Percentiles rank a stretch among this genome's conserved stretches.
Evolutionary conservation across 2,797 vertebrate species (phyloP).

Genomic region (Neomorphus geoffroyi): DNA sequence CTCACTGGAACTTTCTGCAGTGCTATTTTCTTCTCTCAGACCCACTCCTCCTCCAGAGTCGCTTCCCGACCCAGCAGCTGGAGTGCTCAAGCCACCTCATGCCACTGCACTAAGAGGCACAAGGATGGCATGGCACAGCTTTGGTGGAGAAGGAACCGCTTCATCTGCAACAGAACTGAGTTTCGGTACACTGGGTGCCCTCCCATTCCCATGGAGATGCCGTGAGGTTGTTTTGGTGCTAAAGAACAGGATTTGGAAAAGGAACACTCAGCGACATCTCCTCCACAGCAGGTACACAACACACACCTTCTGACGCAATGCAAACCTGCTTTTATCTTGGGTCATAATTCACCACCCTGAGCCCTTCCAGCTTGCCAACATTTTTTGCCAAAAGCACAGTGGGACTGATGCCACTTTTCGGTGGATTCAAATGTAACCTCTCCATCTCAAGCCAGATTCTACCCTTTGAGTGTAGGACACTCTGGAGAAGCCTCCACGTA

Average conservation of each 20-base stretch:
- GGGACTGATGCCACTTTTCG: not conserved
- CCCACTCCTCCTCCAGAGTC: not conserved
- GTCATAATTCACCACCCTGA: not conserved
- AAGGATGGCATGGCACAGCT: rapidly evolving
- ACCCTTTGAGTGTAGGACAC: not conserved
- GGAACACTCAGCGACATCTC: not conserved
- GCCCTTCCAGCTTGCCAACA: not conserved
- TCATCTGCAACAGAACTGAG: not conserved
- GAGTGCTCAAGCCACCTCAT: rapidly evolving
- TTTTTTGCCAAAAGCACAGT: not conserved
- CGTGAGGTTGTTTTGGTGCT: not conserved
- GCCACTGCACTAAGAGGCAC: rapidly evolving
- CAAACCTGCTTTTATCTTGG: not conserved
- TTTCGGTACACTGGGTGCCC: not conserved
- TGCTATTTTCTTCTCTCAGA: not conserved
- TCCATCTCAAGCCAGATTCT: not conserved
- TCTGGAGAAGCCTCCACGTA: too few relatives aligned
- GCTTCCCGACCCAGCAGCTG: rapidly evolving
- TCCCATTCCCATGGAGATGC: rapidly evolving
- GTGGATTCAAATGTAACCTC: not conserved
- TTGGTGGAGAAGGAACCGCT: not conserved
- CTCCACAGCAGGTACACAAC: not conserved
- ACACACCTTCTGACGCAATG: not conserved
- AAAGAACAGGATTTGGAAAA: not conserved
- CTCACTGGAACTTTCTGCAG: conserved; percentile 43